phyloP scores from a whole-genome alignment of 2,113 vertebrate genomes.

The Bos javanicus region DNA sequence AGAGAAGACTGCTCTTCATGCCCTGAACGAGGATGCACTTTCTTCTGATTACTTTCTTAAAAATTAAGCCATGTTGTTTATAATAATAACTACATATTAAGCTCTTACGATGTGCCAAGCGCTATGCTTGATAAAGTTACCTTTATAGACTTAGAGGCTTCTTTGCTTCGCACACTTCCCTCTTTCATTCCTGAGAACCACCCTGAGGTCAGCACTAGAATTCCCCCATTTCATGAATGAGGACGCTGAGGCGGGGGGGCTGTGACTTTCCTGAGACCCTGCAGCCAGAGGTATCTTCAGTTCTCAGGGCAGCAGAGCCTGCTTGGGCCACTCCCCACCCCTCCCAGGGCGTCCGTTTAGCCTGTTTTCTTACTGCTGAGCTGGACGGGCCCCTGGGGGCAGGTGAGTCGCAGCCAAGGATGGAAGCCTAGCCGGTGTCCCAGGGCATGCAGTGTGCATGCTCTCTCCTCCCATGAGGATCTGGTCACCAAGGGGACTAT shows the following conservation, averaged over 20 bases:
- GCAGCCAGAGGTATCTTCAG: background rate
- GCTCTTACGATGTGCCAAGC: background rate
- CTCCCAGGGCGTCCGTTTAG: background rate
- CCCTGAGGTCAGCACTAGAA: background rate
- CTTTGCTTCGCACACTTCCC: background rate
- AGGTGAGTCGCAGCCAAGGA: background rate
- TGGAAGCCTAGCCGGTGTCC: background rate
- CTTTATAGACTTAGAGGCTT: background rate
- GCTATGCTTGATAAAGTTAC: background rate
- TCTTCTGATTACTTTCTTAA: background rate
- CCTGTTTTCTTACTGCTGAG: background rate
- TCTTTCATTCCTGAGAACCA: background rate
- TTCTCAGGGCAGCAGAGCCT: background rate
- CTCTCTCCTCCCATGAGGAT: background rate
- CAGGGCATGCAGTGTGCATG: rapidly evolving
- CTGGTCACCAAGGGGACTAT: background rate
- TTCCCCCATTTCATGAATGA: background rate
- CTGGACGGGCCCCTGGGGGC: background rate
- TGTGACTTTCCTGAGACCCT: background rate
- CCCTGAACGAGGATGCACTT: background rate
- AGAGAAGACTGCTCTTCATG: rapidly evolving
- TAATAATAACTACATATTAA: background rate
- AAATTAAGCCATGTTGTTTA: background rate
- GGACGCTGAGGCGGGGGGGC: background rate
- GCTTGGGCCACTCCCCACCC: no score